Evolutionary conservation across 2,888 invertebrate genomes (phyloP).

Genomic region (Sphaeridia pumilis): DNA sequence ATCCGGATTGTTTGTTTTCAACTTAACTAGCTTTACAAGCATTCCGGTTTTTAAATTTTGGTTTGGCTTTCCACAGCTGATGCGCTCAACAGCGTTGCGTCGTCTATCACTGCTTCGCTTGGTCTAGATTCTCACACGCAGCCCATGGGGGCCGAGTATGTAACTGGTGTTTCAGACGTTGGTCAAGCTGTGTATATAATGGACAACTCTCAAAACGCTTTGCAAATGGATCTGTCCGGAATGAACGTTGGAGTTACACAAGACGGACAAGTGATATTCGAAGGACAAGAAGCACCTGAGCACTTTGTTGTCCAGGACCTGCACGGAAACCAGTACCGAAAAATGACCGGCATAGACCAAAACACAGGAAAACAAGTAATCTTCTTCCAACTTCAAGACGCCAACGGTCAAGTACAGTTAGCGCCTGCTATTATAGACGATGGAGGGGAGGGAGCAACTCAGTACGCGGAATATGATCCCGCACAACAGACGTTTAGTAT

Average conservation of each 20-base stretch:
- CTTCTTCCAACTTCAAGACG: slow-evolving; percentile 31
- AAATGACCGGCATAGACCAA: slow-evolving; percentile 31
- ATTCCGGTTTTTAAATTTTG: too few relatives aligned
- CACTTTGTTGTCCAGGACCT: slow-evolving; percentile 34
- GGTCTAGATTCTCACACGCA: slow-evolving; percentile 42
- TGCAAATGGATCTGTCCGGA: slow-evolving; percentile 29
- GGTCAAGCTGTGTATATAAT: slow-evolving; percentile 32
- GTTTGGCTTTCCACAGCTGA: slow-evolving; percentile 41
- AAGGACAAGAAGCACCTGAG: slow-evolving; percentile 15
- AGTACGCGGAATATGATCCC: slow-evolving; percentile 15
- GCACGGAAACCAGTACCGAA: slow-evolving; percentile 31
- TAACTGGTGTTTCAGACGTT: slow-evolving; percentile 26
- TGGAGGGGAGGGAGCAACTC: slow-evolving; percentile 7
- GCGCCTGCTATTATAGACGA: slow-evolving; percentile 19
- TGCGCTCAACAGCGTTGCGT: slow-evolving; percentile 47
- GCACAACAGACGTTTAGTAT: slow-evolving; percentile 16
- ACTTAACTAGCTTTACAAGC: too few relatives aligned
- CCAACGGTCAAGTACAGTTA: slow-evolving; percentile 23
- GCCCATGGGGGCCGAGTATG: slow-evolving; percentile 17
- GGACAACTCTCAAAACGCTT: slow-evolving; percentile 29
- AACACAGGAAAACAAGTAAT: slow-evolving; percentile 32
- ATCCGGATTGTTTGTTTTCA: too few relatives aligned
- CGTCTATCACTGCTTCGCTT: slow-evolving; percentile 48
- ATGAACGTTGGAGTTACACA: slow-evolving; percentile 35
- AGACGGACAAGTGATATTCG: slow-evolving; percentile 32